Conservation (phyloP, 2,888 invertebrate species). For the Polydrusus tereticollis region DNA sequence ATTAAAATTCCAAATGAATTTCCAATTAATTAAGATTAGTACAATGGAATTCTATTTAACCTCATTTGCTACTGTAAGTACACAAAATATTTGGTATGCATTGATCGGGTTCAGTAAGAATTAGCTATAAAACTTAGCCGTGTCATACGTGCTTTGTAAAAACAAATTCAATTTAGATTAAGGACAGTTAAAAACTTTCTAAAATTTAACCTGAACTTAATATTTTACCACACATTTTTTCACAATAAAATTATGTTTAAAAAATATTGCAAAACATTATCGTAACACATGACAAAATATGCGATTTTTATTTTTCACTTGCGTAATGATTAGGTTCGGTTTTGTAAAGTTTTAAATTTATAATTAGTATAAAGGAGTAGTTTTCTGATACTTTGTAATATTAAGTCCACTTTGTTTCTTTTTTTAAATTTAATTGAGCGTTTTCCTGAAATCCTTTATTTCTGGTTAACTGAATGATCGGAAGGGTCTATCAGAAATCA, state of each 20-base stretch:
- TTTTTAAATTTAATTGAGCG: too few species aligned
- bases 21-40: slow-evolving; percentile 41
- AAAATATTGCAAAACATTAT: too few species aligned
- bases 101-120: slow-evolving; percentile 47
- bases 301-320: too few species aligned
- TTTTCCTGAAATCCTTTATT: too few species aligned
- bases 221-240: not conserved
- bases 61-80: slow-evolving; percentile 42
- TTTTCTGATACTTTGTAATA: too few species aligned
- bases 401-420: not conserved
- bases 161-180: slow-evolving; percentile 39
- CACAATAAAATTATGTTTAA: not conserved
- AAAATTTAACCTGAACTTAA: slow-evolving; percentile 19
- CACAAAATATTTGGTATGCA: slow-evolving; percentile 43
- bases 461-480: slow-evolving; percentile 19
- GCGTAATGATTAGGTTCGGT: too few species aligned
- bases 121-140: slow-evolving; percentile 47
- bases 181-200: slow-evolving; percentile 39
- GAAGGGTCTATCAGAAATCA: slow-evolving; percentile 32
- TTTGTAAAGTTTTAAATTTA: too few species aligned
- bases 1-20: slow-evolving; percentile 43
- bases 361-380: too few species aligned
- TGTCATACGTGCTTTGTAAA: slow-evolving; percentile 49
- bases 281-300: too few species aligned
- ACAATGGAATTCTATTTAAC: slow-evolving; percentile 41